Evolutionary conservation across 2,888 invertebrate genomes (phyloP).

Genomic region (Brachynemurus nebulosus): DNA sequence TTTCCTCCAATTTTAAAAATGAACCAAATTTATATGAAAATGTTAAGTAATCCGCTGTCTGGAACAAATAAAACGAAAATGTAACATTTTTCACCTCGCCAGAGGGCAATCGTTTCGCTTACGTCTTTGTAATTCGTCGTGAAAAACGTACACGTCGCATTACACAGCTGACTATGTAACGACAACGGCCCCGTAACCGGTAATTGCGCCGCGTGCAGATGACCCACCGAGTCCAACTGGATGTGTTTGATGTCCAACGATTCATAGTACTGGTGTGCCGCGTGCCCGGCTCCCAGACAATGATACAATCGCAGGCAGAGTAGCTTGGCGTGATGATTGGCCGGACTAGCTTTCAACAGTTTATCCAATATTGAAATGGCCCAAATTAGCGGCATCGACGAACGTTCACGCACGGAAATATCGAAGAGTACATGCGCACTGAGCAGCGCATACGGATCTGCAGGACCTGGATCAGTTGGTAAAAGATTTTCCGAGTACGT

Average conservation of each 20-base stretch:
- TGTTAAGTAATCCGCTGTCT: slow-evolving; percentile 84
- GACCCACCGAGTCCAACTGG: slow-evolving; percentile 83
- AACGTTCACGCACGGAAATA: slow-evolving; percentile 37
- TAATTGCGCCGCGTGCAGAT: slow-evolving; percentile 63
- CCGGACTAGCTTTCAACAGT: slow-evolving; percentile 61
- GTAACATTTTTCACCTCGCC: not conserved
- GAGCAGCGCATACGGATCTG: slow-evolving; percentile 68
- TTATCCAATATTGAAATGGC: slow-evolving; percentile 58
- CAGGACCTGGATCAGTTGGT: slow-evolving; percentile 55
- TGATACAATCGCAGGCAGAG: slow-evolving; percentile 72
- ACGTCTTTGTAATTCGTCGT: slow-evolving; percentile 80
- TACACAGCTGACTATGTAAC: slow-evolving; percentile 53
- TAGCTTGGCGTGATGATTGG: slow-evolving; percentile 82
- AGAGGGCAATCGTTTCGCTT: slow-evolving; percentile 27
- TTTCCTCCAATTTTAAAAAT: slow-evolving; percentile 82
- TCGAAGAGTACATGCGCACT: slow-evolving; percentile 58
- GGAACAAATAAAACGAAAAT: slow-evolving; percentile 21
- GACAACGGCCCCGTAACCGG: slow-evolving; percentile 57
- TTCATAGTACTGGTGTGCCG: slow-evolving; percentile 60
- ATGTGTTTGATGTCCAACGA: slow-evolving; percentile 84
- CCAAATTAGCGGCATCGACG: slow-evolving; percentile 42
- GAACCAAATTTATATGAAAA: slow-evolving; percentile 91
- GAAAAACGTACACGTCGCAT: slow-evolving; percentile 73
- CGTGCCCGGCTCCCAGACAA: slow-evolving; percentile 54
- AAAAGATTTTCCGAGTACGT: slow-evolving; percentile 42